Evolutionary conservation across 2,797 vertebrate species (phyloP).

Genomic region (Tokudaia muenninki): DNA sequence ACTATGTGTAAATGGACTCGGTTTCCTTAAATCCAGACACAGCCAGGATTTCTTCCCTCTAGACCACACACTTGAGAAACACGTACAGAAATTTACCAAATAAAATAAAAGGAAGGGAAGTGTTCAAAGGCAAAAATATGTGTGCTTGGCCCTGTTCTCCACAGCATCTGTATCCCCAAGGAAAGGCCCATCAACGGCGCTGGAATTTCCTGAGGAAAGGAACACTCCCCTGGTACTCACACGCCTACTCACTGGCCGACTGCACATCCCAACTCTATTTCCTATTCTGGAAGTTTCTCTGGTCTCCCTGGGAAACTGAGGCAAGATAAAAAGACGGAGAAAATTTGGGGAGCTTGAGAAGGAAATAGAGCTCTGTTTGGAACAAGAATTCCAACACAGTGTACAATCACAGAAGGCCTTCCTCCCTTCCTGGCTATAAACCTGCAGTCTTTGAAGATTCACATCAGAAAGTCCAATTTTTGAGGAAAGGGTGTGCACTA

Average conservation of each 20-base stretch:
- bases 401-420: background rate
- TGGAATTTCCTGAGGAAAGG: constrained; percentile 69
- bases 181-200: background rate
- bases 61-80: constrained; percentile 77
- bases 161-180: background rate
- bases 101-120: constrained; percentile 19
- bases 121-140: constrained; percentile 66
- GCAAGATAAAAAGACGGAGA: background rate
- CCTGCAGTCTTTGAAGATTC: background rate
- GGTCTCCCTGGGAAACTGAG: background rate
- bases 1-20: constrained; percentile 53
- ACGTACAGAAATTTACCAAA: constrained; percentile 72
- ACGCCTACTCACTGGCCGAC: background rate
- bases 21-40: constrained; percentile 61
- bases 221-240: background rate
- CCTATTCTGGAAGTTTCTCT: background rate
- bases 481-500: background rate
- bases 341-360: background rate
- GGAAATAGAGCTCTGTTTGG: background rate
- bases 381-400: background rate
- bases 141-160: background rate
- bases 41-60: constrained; percentile 60
- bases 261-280: background rate
- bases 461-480: background rate
- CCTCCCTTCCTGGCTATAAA: background rate